Percentiles rank a stretch among this genome's conserved stretches.
Evolutionary conservation across 2,113 vertebrate genomes (phyloP).

Genomic region (Hippopotamus amphibius): DNA sequence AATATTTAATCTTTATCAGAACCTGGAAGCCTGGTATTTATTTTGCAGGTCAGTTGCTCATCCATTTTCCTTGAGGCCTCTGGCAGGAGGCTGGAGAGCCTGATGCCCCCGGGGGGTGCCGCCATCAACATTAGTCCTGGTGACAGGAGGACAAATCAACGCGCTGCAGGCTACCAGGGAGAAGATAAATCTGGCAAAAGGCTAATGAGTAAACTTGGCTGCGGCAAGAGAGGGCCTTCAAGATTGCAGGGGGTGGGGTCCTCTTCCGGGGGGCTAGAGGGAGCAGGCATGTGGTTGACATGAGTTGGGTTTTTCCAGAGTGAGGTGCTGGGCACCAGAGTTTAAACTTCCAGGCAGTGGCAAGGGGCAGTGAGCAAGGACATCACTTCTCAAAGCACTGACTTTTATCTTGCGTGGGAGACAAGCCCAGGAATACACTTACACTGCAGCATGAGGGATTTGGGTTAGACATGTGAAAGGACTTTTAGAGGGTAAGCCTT

Average conservation of each 20-base stretch:
- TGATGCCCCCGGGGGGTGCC: conserved; percentile 66
- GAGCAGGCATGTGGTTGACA: neutral
- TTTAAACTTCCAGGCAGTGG: neutral
- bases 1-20: conserved; percentile 88
- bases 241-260: neutral
- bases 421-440: neutral
- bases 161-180: conserved; percentile 77
- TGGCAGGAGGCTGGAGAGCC: conserved; percentile 63
- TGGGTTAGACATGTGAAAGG: neutral
- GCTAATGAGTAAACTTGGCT: conserved; percentile 63
- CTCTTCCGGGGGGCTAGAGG: neutral
- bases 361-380: neutral
- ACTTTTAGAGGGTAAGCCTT: neutral
- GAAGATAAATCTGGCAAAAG: conserved; percentile 79
- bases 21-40: conserved; percentile 84
- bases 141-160: conserved; percentile 86
- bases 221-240: neutral
- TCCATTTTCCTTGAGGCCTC: conserved; percentile 83
- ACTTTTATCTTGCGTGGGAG: neutral
- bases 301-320: neutral
- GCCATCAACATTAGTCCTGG: conserved; percentile 84
- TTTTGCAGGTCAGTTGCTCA: conserved; percentile 87
- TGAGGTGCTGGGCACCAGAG: neutral
- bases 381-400: neutral
- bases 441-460: neutral